Evolutionary conservation across 2,888 invertebrate species (phyloP), one percentile per base, ranked within the genome.

Genomic region (Myathropa florea): DNA sequence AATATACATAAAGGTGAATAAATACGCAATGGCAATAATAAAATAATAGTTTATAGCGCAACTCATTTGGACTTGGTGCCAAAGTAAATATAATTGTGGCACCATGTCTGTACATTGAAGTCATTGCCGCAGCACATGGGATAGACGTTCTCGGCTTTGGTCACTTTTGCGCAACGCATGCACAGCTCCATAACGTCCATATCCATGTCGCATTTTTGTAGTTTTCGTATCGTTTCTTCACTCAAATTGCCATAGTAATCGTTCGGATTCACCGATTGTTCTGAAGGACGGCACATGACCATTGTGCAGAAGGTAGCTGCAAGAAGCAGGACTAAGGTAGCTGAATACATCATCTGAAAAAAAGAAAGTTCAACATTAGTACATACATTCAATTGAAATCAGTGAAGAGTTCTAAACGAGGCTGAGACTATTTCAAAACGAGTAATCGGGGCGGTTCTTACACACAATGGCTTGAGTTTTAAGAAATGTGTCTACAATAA

Each of bases 91-190:
- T 94, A 94, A 30, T 91, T 91, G n/a, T 90, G 88, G 88, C 94
- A 94, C 94, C 94, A 94, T 21, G 90, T 90, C 88, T 92, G 92
- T 1, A 93, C 93, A 28, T 92, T 91, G 28, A 94, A 94, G 80
- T 93, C 93, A 79, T 94, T 92, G 59, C 91, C 91, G 88, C 94
- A 94, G 89, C 94, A 94, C 92, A 94, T 91, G 0, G 94, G 94
- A 89, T 94, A 94, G 0, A 94, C 94, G 64, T 90, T 90, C 21
- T 91, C 90, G 0, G 94, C 93, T 89, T 94, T 94, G 10, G 94
- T 94, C 36, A 93, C 92, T 90, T 94, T 94, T 14, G 94, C 94
- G 85, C 94, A 94, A 63, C 93, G 92, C 91, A 94, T 94, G 88
- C 94, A 94, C 6, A 93, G 89, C 89, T 93, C 94, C 92, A 92